Evolutionary conservation across 2,797 vertebrate genomes (phyloP), one percentile per base, ranked within the genome.

Genomic region (Paedocypris micromegethes): DNA sequence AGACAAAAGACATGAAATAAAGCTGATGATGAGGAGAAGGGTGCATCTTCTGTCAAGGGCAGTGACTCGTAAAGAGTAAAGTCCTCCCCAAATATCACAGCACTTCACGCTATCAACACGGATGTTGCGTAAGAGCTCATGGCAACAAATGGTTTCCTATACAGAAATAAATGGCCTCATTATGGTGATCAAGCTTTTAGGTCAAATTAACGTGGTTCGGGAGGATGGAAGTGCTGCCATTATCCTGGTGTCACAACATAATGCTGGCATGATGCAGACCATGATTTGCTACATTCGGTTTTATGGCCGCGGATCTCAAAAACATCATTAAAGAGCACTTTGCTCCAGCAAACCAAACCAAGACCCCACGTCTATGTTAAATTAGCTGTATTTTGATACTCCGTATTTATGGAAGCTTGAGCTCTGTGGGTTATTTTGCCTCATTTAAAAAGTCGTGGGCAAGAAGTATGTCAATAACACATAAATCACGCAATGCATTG

Each of bases 241-340:
- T 68, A 74, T 38, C 45, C 40, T 40, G 39, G 45, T 49, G 57
- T 46, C 41, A 40, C 37, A 62, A n/a, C 7, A 9, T 55, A 49
- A 62, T 62, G 58, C 44, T 49, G 51, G 6, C 52, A 4, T 53
- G 58, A 68, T n/a, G 53, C 63, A 46, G 8, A 43, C 44, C 55
- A 37, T 5, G 3, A 56, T 49, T 7, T 43, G 9, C 4, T 0
- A 50, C 4, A 50, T 70, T 62, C 4, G 9, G 39, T 44, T 63
- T 63, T 50, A 63, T 70, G 54, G 45, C 3, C 48, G 9, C 6
- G 59, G 2, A 45, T 73, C 64, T 68, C 44, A 67, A 72, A 60
- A 65, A 65, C 2, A 6, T 65, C 72, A 75, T 73, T 73, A 70
- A 38, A 23, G 43, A 41, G 52, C 77, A 75, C 75, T 75, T 75